Conservation (phyloP, 2,888 invertebrate species). For the Diabrotica balteata region DNA sequence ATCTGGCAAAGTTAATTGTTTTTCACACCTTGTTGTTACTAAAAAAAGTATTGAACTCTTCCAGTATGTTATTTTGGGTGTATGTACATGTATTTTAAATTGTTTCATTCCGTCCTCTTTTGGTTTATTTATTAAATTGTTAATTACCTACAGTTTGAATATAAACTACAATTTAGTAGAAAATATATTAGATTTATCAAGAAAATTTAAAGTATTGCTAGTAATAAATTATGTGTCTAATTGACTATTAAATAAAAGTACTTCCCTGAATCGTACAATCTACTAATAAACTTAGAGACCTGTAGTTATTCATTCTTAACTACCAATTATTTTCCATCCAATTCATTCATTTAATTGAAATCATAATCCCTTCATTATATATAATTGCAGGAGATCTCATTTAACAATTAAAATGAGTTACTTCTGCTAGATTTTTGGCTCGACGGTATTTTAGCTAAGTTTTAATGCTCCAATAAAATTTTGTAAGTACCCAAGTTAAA, state of each 20-base stretch:
- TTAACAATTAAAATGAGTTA: slow-evolving; percentile 28
- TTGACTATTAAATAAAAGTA: not conserved
- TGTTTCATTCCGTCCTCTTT: too few species aligned
- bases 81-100: too few species aligned
- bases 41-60: too few species aligned
- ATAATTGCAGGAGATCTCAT: slow-evolving; percentile 23
- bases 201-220: not conserved
- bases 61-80: too few species aligned
- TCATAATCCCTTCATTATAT: slow-evolving; percentile 25
- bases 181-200: too few species aligned
- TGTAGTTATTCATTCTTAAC: slow-evolving; percentile 20
- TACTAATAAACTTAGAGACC: slow-evolving; percentile 14
- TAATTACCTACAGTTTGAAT: too few species aligned
- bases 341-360: slow-evolving; percentile 28
- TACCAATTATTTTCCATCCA: slow-evolving; percentile 17
- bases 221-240: not conserved
- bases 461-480: slow-evolving; percentile 27
- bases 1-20: too few species aligned
- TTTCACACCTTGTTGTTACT: too few species aligned
- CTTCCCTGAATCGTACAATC: slow-evolving; percentile 5
- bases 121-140: too few species aligned
- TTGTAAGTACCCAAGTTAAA: slow-evolving; percentile 14
- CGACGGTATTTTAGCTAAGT: slow-evolving; percentile 19
- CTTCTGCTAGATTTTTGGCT: slow-evolving; percentile 23
- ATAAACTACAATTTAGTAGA: too few species aligned